A percentile compares a stretch with the other conserved stretches of the same genome.
Conservation (phyloP, 2,113 vertebrate species). For the Hemiprocne comata region DNA sequence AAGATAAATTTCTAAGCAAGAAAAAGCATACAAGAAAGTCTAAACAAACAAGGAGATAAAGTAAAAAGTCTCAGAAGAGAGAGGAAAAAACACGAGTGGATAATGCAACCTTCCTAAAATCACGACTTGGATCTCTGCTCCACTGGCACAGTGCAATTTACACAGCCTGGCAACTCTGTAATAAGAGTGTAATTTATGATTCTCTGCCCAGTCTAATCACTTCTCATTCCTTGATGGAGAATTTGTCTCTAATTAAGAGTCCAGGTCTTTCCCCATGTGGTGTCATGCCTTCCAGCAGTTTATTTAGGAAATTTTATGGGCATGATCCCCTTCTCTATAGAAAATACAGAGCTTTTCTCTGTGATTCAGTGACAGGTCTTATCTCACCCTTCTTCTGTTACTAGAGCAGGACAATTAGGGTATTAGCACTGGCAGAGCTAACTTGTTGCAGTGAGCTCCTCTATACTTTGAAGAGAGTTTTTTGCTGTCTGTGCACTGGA, state of each 20-base stretch:
- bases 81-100: background rate
- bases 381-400: background rate
- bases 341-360: background rate
- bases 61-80: background rate
- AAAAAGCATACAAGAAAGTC: background rate
- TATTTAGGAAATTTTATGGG: background rate
- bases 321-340: background rate
- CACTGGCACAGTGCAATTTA: background rate
- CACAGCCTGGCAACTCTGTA: background rate
- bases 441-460: background rate
- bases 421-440: background rate
- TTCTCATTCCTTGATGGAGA: background rate
- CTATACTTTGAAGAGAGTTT: background rate
- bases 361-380: fast-evolving
- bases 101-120: background rate
- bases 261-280: background rate
- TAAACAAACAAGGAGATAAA: background rate
- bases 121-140: fast-evolving
- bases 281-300: background rate
- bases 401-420: background rate
- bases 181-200: background rate
- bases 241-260: background rate
- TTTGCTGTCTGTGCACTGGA: background rate
- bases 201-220: background rate
- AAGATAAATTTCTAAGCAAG: background rate